These are phyloP conservation scores for Eulemur mongoz DNA, from an alignment of 2,797 vertebrate species.

Conservation along the genomic window DNA sequence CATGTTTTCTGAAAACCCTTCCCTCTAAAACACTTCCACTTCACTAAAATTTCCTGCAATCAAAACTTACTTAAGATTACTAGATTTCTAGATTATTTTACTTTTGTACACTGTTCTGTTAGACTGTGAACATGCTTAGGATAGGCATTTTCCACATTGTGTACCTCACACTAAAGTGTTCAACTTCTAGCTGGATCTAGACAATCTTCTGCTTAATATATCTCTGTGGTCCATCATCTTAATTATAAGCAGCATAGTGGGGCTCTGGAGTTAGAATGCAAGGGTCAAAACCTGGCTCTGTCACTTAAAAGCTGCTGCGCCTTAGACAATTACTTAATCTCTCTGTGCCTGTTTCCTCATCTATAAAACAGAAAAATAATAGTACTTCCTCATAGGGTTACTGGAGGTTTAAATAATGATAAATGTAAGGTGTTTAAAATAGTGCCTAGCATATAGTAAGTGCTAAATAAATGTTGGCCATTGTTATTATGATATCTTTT, in stretches of 20 bases:
- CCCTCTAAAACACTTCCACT: neutral
- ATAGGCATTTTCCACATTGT: neutral
- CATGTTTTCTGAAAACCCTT: neutral
- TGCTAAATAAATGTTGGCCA: neutral
- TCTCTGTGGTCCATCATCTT: neutral
- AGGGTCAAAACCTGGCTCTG: neutral
- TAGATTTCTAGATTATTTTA: neutral
- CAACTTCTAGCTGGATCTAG: neutral
- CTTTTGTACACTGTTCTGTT: neutral
- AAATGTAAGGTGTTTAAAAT: neutral
- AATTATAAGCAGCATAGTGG: neutral
- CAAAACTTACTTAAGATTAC: neutral
- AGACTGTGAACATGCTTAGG: neutral
- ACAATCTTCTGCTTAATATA: neutral
- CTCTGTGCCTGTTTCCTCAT: neutral
- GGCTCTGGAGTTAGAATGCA: neutral
- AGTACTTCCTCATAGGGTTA: neutral
- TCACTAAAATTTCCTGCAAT: neutral
- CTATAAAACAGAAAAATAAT: neutral
- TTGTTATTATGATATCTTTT: neutral
- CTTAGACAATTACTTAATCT: neutral
- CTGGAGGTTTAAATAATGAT: neutral
- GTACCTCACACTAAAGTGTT: neutral
- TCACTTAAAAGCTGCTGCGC: neutral
- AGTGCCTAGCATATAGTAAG: neutral